Percentiles rank a stretch among this genome's conserved stretches.
Conservation (phyloP, 2,888 invertebrate species). For the Phaonia tiefii region DNA sequence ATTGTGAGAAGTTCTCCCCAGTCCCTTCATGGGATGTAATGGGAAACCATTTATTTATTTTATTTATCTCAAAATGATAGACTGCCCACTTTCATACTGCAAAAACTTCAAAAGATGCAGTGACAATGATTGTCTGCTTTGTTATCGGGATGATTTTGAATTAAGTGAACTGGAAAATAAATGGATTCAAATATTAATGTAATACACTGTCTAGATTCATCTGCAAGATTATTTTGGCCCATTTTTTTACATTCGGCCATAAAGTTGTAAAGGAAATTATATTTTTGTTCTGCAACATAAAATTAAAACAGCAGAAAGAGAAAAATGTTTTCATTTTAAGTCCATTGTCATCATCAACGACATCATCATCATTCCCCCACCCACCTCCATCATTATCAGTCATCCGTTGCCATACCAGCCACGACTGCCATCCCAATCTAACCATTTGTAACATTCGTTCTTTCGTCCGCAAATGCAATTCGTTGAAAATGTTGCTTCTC, state of each 20-base stretch:
- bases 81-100: too few relatives aligned
- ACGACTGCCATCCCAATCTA: background rate
- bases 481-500: slow-evolving; percentile 31
- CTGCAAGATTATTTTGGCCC: slow-evolving; percentile 39
- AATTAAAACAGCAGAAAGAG: slow-evolving; percentile 70
- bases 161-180: slow-evolving; percentile 29
- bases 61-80: too few relatives aligned
- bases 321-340: slow-evolving; percentile 65
- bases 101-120: slow-evolving; percentile 10
- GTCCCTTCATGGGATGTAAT: too few relatives aligned
- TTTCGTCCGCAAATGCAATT: slow-evolving; percentile 38
- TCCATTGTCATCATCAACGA: slow-evolving; percentile 52
- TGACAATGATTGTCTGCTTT: slow-evolving; percentile 22
- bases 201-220: slow-evolving; percentile 44
- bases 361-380: slow-evolving; percentile 21
- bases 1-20: too few relatives aligned
- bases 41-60: too few relatives aligned
- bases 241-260: slow-evolving; percentile 38
- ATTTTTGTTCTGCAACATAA: slow-evolving; percentile 75
- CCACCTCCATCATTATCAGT: slow-evolving; percentile 29
- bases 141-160: slow-evolving; percentile 7
- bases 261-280: slow-evolving; percentile 73
- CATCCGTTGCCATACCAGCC: slow-evolving; percentile 18
- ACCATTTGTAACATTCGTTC: background rate
- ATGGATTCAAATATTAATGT: slow-evolving; percentile 5